Percentiles rank a stretch among this genome's conserved stretches.
These are phyloP conservation scores for Apotomis betuletana DNA, from an alignment of 2,888 invertebrate genomes.

Conservation along the genomic window DNA sequence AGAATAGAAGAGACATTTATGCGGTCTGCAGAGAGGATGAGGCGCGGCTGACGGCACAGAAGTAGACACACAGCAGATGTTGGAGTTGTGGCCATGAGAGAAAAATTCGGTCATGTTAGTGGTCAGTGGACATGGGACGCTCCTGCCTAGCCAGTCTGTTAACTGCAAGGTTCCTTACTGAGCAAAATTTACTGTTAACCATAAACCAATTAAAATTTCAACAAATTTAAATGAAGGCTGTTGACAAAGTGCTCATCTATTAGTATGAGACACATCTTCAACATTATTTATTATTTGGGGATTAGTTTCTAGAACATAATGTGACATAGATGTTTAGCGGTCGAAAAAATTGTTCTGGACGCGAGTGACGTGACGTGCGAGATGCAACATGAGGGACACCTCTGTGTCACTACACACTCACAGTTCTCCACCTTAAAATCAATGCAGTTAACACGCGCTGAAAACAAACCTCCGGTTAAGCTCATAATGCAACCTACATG, in stretches of 20 bases:
- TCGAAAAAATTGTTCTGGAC: constrained; percentile 68
- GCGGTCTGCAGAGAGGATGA: constrained; percentile 19
- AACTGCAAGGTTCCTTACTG: constrained; percentile 11
- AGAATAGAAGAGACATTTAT: constrained; percentile 35
- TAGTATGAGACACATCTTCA: constrained; percentile 1
- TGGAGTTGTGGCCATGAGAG: constrained; percentile 5
- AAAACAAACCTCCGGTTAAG: constrained; percentile 81
- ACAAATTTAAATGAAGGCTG: background rate
- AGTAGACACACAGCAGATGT: constrained; percentile 17
- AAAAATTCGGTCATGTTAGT: constrained; percentile 5
- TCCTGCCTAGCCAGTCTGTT: constrained; percentile 22
- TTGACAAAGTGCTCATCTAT: constrained; percentile 3
- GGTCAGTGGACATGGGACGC: constrained; percentile 9
- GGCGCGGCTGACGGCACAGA: constrained; percentile 29
- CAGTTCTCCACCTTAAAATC: constrained; percentile 85
- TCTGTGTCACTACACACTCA: constrained; percentile 80
- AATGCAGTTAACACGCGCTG: constrained; percentile 85
- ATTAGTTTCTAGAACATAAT: constrained; percentile 37
- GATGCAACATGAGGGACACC: constrained; percentile 79
- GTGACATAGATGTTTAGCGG: constrained; percentile 26
- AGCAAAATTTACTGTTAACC: background rate
- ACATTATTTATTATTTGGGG: background rate
- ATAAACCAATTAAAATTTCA: background rate
- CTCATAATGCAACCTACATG: constrained; percentile 63
- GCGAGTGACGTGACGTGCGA: constrained; percentile 70